A percentile compares a stretch with the other conserved stretches of the same genome.
These are phyloP conservation scores for Ectropis grisescens DNA, from an alignment of 1,140 invertebrate species.

Conservation along the genomic window DNA sequence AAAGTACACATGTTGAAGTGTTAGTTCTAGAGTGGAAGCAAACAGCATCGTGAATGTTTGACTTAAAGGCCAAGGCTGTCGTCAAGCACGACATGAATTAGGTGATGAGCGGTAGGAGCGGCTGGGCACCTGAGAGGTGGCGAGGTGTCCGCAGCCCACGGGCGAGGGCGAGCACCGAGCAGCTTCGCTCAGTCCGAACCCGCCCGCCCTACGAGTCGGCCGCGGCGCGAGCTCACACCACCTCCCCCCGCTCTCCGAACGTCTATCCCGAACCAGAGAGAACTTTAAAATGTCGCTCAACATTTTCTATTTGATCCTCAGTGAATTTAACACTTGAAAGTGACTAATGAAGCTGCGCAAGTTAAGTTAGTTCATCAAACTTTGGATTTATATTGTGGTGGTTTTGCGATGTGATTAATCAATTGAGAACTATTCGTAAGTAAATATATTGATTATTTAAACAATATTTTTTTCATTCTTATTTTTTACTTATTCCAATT, in stretches of 20 bases:
- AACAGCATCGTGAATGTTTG: too few species aligned
- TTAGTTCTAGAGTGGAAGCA: too few species aligned
- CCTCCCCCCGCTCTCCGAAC: background rate
- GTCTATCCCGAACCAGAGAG: slow-evolving; percentile 11
- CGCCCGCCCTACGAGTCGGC: slow-evolving; percentile 17
- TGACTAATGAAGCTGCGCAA: slow-evolving; percentile 33
- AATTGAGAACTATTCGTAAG: slow-evolving; percentile 50
- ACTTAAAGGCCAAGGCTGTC: too few species aligned
- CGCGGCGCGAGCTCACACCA: slow-evolving; percentile 8
- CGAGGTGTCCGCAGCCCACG: slow-evolving; percentile 27
- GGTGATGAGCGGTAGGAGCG: slow-evolving; percentile 17
- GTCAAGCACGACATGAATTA: slow-evolving; percentile 7
- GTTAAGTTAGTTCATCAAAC: slow-evolving; percentile 9
- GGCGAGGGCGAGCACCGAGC: slow-evolving; percentile 18
- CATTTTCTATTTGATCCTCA: too few species aligned
- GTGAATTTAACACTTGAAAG: slow-evolving; percentile 11
- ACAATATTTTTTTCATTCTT: background rate
- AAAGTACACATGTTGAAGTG: too few species aligned
- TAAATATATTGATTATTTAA: slow-evolving; percentile 13
- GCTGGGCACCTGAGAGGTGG: slow-evolving; percentile 35
- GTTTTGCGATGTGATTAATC: slow-evolving; percentile 49
- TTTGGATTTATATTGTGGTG: slow-evolving; percentile 26
- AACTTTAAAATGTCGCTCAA: slow-evolving; percentile 39
- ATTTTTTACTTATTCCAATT: too few species aligned
- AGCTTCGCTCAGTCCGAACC: slow-evolving; percentile 28